These are phyloP conservation scores for Atrina japonica DNA, from an alignment of 2,888 invertebrate genomes.

Conservation along the genomic window DNA sequence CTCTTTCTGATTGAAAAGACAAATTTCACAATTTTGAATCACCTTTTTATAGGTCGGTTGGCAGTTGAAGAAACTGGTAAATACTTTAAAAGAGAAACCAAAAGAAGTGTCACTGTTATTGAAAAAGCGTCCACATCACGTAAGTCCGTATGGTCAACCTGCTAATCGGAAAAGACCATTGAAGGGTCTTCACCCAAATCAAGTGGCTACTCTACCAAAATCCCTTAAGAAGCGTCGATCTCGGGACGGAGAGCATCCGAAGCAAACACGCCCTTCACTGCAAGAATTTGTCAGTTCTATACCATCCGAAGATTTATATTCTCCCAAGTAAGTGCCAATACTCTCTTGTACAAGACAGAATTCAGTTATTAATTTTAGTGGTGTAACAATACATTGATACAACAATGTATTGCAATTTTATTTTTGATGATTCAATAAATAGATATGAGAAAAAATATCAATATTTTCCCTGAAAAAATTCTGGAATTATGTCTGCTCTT, in stretches of 20 bases:
- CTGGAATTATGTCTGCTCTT: too few species aligned
- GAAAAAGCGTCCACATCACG: constrained; percentile 90
- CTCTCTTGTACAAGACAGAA: too few species aligned
- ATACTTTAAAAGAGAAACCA: constrained; percentile 87
- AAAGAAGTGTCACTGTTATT: constrained; percentile 91
- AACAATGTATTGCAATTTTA: too few species aligned
- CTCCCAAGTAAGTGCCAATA: constrained; percentile 66
- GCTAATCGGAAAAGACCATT: constrained; percentile 70
- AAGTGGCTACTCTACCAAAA: constrained; percentile 68
- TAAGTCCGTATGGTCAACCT: constrained; percentile 87
- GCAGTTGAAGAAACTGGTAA: constrained; percentile 88
- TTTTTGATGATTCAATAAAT: not conserved
- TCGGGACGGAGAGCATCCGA: constrained; percentile 64
- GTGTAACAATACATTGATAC: too few species aligned
- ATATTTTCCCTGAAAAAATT: too few species aligned
- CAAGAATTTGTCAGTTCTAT: constrained; percentile 69
- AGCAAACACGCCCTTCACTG: constrained; percentile 66
- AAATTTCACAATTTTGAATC: too few species aligned
- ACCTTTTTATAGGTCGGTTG: constrained; percentile 87
- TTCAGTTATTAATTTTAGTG: too few species aligned
- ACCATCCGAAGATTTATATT: constrained; percentile 60
- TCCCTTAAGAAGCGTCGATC: constrained; percentile 64
- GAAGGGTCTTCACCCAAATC: constrained; percentile 54
- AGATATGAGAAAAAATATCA: too few species aligned
- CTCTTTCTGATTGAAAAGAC: too few species aligned